A percentile compares a stretch with the other conserved stretches of the same genome.
phyloP scores from a whole-genome alignment of 2,888 invertebrate species.

The Junonia oenone region DNA sequence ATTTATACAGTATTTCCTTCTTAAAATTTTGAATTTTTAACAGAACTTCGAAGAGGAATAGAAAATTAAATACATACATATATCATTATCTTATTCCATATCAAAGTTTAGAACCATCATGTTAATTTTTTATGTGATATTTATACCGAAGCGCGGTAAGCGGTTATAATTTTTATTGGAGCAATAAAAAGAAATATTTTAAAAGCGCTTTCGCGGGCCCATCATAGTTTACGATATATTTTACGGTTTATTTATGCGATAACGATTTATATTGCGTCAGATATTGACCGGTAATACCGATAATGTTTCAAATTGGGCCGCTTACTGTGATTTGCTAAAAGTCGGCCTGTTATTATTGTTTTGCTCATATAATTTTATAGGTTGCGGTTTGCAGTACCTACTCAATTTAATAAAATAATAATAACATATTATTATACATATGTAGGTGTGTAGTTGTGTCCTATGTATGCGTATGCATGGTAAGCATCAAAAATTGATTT shows the following conservation, averaged over 20 bases:
- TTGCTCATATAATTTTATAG: neutral
- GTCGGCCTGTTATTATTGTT: neutral
- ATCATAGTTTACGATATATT: slow-evolving; percentile 41
- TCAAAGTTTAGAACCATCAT: neutral
- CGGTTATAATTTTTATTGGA: slow-evolving; percentile 38
- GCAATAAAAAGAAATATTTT: slow-evolving; percentile 48
- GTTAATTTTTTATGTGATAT: neutral
- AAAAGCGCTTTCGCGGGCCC: slow-evolving; percentile 42
- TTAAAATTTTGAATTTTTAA: too few species aligned
- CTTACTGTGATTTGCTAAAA: neutral
- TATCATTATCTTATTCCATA: neutral
- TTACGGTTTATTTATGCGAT: slow-evolving; percentile 36
- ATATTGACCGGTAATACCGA: slow-evolving; percentile 14
- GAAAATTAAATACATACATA: too few species aligned
- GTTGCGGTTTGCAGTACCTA: too few species aligned
- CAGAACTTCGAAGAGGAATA: too few species aligned
- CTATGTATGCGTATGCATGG: too few species aligned
- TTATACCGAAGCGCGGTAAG: slow-evolving; percentile 25
- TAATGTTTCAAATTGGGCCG: slow-evolving; percentile 8
- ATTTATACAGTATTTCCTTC: too few species aligned
- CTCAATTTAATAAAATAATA: neutral
- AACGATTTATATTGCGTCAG: slow-evolving; percentile 19
- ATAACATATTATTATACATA: too few species aligned
- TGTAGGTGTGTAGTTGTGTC: neutral
- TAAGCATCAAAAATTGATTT: too few species aligned